Conservation (phyloP, 64 coral and sea anemone species). For the Stylophora pistillata region DNA sequence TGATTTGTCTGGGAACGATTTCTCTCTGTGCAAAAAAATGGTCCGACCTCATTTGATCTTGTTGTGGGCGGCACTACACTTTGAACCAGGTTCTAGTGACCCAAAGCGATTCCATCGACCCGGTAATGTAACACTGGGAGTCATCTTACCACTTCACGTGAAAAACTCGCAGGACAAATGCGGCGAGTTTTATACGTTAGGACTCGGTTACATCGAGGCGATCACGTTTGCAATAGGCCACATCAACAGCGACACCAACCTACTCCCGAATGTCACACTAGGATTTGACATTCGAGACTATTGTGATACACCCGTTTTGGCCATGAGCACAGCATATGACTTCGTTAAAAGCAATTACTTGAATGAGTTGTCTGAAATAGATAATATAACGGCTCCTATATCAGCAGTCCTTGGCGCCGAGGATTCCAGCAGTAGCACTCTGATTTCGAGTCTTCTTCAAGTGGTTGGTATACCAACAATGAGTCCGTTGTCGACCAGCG, state of each 20-base stretch:
- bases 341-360: slow-evolving; percentile 56
- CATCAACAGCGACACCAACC: slow-evolving; percentile 47
- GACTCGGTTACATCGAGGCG: slow-evolving; percentile 69
- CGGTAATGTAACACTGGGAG: slow-evolving; percentile 61
- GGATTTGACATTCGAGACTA: slow-evolving; percentile 70
- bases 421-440: slow-evolving; percentile 51
- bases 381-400: slow-evolving; percentile 48
- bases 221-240: slow-evolving; percentile 49
- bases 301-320: slow-evolving; percentile 48
- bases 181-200: slow-evolving; percentile 51
- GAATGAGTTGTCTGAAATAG: background rate
- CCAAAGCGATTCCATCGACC: slow-evolving; percentile 27
- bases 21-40: background rate
- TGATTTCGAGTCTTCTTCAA: slow-evolving; percentile 65
- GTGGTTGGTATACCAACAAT: slow-evolving; percentile 63
- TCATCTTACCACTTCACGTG: slow-evolving; percentile 40
- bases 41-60: background rate
- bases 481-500: slow-evolving; percentile 65
- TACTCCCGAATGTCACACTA: slow-evolving; percentile 48
- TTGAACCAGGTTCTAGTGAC: background rate
- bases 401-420: slow-evolving; percentile 62
- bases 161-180: slow-evolving; percentile 36
- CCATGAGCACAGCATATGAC: slow-evolving; percentile 51
- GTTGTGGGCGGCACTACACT: background rate
- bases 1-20: background rate